These are phyloP conservation scores for Maconellicoccus hirsutus DNA, from an alignment of 1,140 invertebrate species.

Conservation along the genomic window DNA sequence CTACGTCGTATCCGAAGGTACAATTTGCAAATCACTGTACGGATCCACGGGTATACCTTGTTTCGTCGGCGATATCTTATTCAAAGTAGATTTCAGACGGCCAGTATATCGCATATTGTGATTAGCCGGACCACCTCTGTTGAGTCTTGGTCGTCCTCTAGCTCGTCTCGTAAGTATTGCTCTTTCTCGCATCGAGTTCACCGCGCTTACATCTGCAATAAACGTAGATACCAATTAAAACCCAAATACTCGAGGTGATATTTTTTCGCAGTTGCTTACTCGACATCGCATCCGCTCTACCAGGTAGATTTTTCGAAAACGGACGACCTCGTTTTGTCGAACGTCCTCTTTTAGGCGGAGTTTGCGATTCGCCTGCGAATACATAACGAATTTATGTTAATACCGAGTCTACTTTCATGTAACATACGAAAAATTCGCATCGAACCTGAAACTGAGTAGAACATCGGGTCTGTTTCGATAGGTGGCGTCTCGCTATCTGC, in stretches of 20 bases:
- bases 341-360: not conserved
- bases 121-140: not conserved
- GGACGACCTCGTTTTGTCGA: slow-evolving; percentile 15
- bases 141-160: not conserved
- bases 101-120: not conserved
- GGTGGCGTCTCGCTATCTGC: not conserved
- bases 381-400: not conserved
- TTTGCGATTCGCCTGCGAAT: slow-evolving; percentile 10
- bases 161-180: not conserved
- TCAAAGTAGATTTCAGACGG: not conserved
- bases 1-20: not conserved
- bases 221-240: not conserved
- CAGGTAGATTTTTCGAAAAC: slow-evolving; percentile 10
- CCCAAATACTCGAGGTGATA: not conserved
- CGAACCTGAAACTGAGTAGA: not conserved
- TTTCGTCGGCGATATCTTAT: not conserved
- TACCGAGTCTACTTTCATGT: not conserved
- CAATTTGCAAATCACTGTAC: slow-evolving; percentile 15
- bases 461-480: not conserved
- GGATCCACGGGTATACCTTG: slow-evolving; percentile 2
- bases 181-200: not conserved
- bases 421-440: not conserved
- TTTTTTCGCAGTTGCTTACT: not conserved
- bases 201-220: not conserved
- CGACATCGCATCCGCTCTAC: not conserved